phyloP scores from a whole-genome alignment of 2,888 invertebrate genomes.

The Eugnorisma glareosa region DNA sequence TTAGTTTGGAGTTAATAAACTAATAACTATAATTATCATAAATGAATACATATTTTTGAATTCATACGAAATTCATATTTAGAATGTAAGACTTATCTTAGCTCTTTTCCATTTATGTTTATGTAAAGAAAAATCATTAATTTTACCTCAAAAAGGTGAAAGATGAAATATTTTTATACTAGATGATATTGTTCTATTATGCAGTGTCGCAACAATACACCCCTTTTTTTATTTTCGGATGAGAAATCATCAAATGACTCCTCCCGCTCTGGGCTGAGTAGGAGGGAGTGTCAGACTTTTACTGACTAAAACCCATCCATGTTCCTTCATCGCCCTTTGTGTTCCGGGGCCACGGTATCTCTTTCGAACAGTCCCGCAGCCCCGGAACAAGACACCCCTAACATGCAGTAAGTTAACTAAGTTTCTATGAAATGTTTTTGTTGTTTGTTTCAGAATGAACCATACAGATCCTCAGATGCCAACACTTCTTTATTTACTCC shows the following conservation, averaged over 20 bases:
- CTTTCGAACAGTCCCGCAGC: too few species aligned
- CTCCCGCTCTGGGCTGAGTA: too few species aligned
- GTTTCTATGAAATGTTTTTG: not conserved
- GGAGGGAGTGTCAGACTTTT: too few species aligned
- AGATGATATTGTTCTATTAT: not conserved
- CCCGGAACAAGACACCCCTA: not conserved
- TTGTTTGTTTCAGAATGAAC: conserved; percentile 49
- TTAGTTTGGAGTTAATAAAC: not conserved
- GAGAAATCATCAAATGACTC: too few species aligned
- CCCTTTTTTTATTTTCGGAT: too few species aligned
- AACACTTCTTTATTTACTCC: conserved; percentile 65
- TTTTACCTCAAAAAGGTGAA: not conserved
- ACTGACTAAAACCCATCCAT: too few species aligned
- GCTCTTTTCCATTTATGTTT: not conserved
- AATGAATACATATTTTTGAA: not conserved
- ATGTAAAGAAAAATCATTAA: not conserved
- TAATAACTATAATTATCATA: not conserved
- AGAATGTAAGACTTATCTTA: not conserved
- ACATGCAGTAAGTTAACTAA: not conserved
- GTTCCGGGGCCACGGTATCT: too few species aligned
- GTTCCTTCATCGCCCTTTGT: too few species aligned
- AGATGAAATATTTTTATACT: not conserved
- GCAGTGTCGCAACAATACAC: too few species aligned
- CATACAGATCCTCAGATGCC: conserved; percentile 25
- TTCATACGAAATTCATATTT: not conserved